Evolutionary conservation across 2,797 vertebrate genomes (phyloP), one percentile per base, ranked within the genome.

Genomic region (Sebastes minor): DNA sequence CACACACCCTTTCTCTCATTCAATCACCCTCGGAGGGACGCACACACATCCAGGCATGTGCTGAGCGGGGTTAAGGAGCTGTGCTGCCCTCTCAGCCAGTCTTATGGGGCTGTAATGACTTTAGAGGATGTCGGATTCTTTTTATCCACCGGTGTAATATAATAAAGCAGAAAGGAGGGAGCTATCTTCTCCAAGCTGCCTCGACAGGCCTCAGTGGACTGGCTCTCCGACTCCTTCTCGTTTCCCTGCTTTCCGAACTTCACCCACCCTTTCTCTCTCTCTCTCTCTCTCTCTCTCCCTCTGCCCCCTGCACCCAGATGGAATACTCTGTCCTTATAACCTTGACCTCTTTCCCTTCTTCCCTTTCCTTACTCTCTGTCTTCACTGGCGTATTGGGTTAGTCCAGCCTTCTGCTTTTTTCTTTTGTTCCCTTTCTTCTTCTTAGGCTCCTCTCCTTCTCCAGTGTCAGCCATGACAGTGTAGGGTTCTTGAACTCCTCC

Each of bases 41-140:
- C 71, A 56, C 74, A 86, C 86, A 78, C 82, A 91, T 67, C 59
- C 78, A 85, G 67, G 60, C 82, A 57, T 82, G 85, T 82, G 85
- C 87, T 91, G 90, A 90, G 82, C 77, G 82, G 87, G 91, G 92
- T 94, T 92, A 94, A 95, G 88, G 89, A 91, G 88, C 89, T 52
- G 76, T 2, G 60, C 33, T 82, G 86, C 80, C 89, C 91, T 89
- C 82, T 86, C 83, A 93, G 88, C 88, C 83, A 66, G 83, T 86
- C 89, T 90, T 87, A 92, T 86, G 86, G 79, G 79, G 82, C 88
- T 85, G 81, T 92, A 94, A 94, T 91, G 89, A 91, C 91, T 94
- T 94, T 87, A 92, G 83, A 85, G 87, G 85, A 89, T 91, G 91
- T 91, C 64, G 49, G 86, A 92, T 91, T 91, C 82, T 90, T 89